Evolutionary conservation across 1,140 invertebrate species (phyloP).

Genomic region (Bombus sibiricus): DNA sequence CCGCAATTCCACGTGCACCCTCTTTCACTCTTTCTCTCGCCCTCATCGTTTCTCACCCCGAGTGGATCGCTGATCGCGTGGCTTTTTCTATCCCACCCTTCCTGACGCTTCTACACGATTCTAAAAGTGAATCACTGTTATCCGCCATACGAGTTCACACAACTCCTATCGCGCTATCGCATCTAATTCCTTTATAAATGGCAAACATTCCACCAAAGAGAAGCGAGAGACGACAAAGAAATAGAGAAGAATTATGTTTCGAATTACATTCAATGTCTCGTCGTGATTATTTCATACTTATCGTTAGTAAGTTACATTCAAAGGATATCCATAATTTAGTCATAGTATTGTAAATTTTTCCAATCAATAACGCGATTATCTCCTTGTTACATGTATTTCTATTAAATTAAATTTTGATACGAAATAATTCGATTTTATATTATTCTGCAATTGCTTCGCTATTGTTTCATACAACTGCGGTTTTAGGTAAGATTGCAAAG

Average conservation of each 20-base stretch:
- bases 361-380: too few species aligned
- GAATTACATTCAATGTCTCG: too few species aligned
- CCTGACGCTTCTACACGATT: neutral
- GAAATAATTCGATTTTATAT: too few species aligned
- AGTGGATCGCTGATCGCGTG: constrained; percentile 16
- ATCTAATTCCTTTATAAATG: neutral
- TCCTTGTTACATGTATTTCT: too few species aligned
- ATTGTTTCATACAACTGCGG: too few species aligned
- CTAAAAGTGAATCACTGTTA: constrained; percentile 38
- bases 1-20: constrained; percentile 57
- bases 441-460: too few species aligned
- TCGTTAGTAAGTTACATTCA: too few species aligned
- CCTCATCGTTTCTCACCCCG: constrained; percentile 16
- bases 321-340: too few species aligned
- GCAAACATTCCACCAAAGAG: neutral
- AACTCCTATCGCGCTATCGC: neutral
- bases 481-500: too few species aligned
- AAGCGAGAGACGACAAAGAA: neutral
- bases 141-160: constrained; percentile 2
- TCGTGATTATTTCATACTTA: too few species aligned
- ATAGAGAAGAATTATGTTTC: neutral
- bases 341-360: too few species aligned
- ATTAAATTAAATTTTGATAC: too few species aligned
- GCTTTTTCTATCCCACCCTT: constrained; percentile 22
- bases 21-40: constrained; percentile 32